Conservation (phyloP, 2,113 vertebrate species). For the Bubo scandiacus region DNA sequence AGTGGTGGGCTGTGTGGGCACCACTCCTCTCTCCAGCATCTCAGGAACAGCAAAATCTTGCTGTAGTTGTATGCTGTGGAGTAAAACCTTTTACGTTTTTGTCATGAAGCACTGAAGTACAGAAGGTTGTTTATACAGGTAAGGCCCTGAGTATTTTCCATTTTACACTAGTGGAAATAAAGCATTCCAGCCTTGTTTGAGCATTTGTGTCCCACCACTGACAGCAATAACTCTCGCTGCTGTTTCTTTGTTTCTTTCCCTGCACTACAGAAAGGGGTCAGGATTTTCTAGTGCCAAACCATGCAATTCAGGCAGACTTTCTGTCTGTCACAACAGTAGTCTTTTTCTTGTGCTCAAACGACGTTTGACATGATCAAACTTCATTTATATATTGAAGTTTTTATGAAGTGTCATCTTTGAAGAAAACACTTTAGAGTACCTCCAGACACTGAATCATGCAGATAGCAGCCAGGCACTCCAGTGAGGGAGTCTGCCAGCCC, state of each 20-base stretch:
- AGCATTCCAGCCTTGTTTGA: neutral
- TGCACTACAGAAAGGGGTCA: neutral
- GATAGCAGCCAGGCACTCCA: neutral
- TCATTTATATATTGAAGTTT: neutral
- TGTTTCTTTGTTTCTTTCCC: neutral
- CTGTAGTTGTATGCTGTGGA: neutral
- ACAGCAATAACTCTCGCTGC: neutral
- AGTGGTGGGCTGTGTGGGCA: rapidly evolving
- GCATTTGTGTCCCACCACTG: neutral
- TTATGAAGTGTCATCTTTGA: neutral
- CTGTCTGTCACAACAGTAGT: neutral
- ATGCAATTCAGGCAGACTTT: neutral
- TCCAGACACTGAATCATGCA: neutral
- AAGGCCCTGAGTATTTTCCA: neutral
- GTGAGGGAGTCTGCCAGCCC: neutral
- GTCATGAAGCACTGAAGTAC: neutral
- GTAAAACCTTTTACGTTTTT: neutral
- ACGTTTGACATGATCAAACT: neutral
- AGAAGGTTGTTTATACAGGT: neutral
- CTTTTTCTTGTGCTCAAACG: neutral
- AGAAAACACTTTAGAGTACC: neutral
- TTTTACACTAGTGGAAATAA: neutral
- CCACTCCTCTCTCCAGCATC: neutral
- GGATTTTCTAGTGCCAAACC: neutral
- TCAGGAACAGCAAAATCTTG: neutral